Percentiles rank a stretch among this genome's conserved stretches.
Evolutionary conservation across 2,113 vertebrate genomes (phyloP).

Genomic region (Hymenochirus boettgeri): DNA sequence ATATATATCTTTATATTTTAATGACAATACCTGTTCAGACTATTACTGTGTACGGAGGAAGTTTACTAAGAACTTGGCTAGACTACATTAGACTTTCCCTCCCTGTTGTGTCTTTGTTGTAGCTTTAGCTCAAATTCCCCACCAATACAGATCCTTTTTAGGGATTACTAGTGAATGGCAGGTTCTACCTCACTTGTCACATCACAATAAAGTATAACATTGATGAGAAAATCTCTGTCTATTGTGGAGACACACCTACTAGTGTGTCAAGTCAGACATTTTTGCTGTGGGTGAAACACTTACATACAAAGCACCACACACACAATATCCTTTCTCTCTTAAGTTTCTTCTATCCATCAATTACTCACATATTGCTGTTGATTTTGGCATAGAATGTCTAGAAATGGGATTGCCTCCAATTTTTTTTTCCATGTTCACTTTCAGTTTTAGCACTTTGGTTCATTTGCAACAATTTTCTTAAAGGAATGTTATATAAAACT

Average conservation of each 20-base stretch:
- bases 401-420: neutral
- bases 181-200: conserved; percentile 35
- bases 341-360: conserved; percentile 22
- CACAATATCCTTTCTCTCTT: conserved; percentile 21
- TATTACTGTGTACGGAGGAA: conserved; percentile 14
- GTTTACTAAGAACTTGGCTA: conserved; percentile 12
- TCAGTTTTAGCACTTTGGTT: neutral
- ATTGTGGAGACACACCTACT: conserved; percentile 36
- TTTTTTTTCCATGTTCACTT: neutral
- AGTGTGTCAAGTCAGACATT: conserved; percentile 35
- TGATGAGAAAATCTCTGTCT: conserved; percentile 37
- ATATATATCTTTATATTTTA: too few relatives aligned
- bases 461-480: too few relatives aligned
- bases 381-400: conserved; percentile 2
- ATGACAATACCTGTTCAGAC: neutral
- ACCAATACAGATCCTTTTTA: conserved; percentile 18
- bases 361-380: neutral
- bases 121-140: conserved; percentile 25
- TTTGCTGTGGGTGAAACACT: conserved; percentile 19
- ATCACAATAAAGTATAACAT: conserved; percentile 35
- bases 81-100: conserved; percentile 23
- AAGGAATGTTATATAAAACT: too few relatives aligned
- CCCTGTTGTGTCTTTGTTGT: conserved; percentile 34
- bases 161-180: conserved; percentile 34
- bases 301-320: conserved; percentile 30